Percentiles rank a stretch among this genome's conserved stretches.
Conservation (phyloP, 1,140 invertebrate genomes). For the Microplitis demolitor region DNA sequence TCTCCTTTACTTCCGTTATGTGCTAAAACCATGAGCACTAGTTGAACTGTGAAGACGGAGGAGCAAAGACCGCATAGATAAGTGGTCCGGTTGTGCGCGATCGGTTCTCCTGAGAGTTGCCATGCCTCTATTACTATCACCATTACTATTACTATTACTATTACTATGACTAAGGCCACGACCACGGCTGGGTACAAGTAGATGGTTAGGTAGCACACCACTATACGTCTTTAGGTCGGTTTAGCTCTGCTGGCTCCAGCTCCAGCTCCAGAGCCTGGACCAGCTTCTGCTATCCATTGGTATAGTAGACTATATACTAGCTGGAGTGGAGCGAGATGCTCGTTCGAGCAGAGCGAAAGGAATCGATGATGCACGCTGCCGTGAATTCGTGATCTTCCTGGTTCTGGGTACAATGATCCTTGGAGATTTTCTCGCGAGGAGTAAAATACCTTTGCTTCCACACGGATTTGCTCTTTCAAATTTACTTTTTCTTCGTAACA, state of each 20-base stretch:
- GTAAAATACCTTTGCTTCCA: background rate
- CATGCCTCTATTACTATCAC: too few species aligned
- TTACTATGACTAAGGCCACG: background rate
- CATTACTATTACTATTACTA: too few species aligned
- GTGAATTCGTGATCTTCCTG: constrained; percentile 39
- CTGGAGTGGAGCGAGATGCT: constrained; percentile 10
- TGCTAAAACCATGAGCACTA: background rate
- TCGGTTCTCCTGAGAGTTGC: background rate
- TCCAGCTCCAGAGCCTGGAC: too few species aligned
- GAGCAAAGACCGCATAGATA: constrained; percentile 19
- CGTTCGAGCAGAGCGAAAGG: constrained; percentile 24
- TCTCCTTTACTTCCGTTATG: constrained; percentile 12
- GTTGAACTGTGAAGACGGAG: constrained; percentile 4
- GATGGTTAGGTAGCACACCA: background rate
- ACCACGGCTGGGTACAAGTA: too few species aligned
- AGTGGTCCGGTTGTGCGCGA: constrained; percentile 12
- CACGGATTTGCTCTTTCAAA: background rate
- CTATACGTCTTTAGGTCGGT: background rate
- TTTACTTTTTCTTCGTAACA: constrained; percentile 13
- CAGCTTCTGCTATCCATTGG: background rate
- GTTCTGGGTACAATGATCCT: constrained; percentile 4
- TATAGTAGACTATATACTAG: background rate
- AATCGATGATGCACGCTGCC: constrained; percentile 36
- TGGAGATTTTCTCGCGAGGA: constrained; percentile 6
- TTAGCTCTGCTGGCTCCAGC: background rate